Evolutionary conservation across 92 coral and sea anemone species (phyloP).

Genomic region (Galaxea fascicularis): DNA sequence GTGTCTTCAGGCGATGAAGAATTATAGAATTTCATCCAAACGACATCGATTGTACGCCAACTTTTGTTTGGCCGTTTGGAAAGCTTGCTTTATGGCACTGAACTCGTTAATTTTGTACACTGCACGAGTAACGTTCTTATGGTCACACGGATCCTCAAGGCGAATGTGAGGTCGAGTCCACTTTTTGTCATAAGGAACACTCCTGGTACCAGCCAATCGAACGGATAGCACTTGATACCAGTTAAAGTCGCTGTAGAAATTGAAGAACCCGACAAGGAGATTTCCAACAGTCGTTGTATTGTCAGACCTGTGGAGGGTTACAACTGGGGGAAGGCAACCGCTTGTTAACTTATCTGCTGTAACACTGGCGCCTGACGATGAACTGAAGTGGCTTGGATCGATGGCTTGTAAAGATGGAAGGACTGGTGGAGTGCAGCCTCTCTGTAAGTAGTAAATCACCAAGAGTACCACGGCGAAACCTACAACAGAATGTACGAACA

Average conservation of each 20-base stretch:
- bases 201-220: constrained; percentile 34
- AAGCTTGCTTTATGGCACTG: constrained; percentile 31
- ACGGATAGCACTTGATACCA: constrained; percentile 70
- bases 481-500: neutral
- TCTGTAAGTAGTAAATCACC: constrained; percentile 72
- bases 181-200: constrained; percentile 42
- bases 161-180: constrained; percentile 67
- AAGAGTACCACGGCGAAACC: constrained; percentile 72
- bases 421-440: constrained; percentile 72
- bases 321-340: constrained; percentile 36
- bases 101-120: constrained; percentile 40
- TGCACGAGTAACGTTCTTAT: constrained; percentile 62
- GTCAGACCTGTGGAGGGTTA: constrained; percentile 42
- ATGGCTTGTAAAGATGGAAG: constrained; percentile 54
- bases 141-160: constrained; percentile 65
- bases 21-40: constrained; percentile 13
- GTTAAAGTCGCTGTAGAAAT: constrained; percentile 59
- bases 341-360: constrained; percentile 56
- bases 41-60: neutral
- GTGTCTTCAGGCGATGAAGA: neutral
- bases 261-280: constrained; percentile 65
- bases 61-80: constrained; percentile 16
- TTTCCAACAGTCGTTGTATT: constrained; percentile 53
- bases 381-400: constrained; percentile 53
- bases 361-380: constrained; percentile 13